Evolutionary conservation across 2,888 invertebrate species (phyloP).

Genomic region (Lepas anatifera): DNA sequence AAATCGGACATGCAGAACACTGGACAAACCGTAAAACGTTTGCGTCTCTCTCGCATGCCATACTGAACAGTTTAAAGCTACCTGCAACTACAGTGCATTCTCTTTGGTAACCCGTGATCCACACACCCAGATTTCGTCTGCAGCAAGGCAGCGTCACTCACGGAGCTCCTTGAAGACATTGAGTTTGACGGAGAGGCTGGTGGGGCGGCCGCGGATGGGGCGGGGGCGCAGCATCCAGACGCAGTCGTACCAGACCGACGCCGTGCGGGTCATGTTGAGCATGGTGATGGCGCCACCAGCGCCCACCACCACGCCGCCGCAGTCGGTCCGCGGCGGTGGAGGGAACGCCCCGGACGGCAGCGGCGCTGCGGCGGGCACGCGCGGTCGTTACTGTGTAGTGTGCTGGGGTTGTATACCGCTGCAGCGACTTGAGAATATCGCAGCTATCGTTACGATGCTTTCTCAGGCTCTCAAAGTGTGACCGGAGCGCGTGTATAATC

Average conservation of each 20-base stretch:
- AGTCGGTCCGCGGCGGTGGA: constrained; percentile 38
- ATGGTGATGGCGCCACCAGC: constrained; percentile 59
- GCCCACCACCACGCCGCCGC: constrained; percentile 56
- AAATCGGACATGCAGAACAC: background rate
- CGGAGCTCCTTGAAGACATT: background rate
- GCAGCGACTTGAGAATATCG: too few species aligned
- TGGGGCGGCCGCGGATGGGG: constrained; percentile 24
- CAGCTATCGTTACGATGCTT: too few species aligned
- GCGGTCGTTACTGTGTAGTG: background rate
- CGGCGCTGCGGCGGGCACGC: background rate
- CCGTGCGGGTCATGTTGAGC: constrained; percentile 48
- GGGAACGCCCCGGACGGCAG: background rate
- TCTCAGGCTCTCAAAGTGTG: too few species aligned
- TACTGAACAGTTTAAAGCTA: too few species aligned
- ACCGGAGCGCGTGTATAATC: too few species aligned
- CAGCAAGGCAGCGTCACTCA: too few species aligned
- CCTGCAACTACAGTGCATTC: too few species aligned
- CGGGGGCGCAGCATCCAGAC: constrained; percentile 57
- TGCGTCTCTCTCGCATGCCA: background rate
- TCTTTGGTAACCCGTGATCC: too few species aligned
- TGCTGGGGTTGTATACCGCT: background rate
- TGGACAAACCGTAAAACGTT: background rate
- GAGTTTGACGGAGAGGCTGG: background rate
- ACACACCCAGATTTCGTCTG: too few species aligned
- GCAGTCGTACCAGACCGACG: constrained; percentile 49